Conservation (phyloP, 1,140 invertebrate species). For the Euborellia annulipes region DNA sequence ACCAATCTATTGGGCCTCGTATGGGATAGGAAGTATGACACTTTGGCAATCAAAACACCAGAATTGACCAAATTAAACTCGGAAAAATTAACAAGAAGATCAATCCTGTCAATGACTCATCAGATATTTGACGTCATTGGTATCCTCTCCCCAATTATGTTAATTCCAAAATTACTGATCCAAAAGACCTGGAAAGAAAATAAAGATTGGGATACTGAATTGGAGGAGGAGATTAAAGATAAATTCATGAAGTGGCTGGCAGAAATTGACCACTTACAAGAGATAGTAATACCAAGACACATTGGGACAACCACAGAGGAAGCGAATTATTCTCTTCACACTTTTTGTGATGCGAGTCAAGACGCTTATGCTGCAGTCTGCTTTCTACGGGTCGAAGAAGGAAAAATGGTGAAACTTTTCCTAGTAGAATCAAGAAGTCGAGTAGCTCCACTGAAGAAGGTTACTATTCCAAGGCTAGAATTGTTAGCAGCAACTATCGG, state of each 20-base stretch:
- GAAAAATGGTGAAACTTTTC: conserved; percentile 5
- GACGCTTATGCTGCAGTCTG: conserved; percentile 19
- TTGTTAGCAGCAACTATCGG: conserved; percentile 23
- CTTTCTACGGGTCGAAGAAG: conserved; percentile 15
- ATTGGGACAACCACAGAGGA: conserved; percentile 5
- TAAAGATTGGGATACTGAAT: conserved; percentile 15
- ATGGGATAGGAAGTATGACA: conserved; percentile 15
- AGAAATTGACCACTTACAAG: conserved; percentile 9
- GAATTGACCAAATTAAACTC: not conserved
- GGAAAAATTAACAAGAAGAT: conserved; percentile 10
- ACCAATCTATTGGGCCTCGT: conserved; percentile 14
- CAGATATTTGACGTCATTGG: conserved; percentile 23
- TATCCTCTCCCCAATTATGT: conserved; percentile 18
- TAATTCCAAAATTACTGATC: conserved; percentile 18
- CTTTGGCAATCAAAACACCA: conserved; percentile 7
- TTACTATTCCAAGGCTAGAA: conserved; percentile 23
- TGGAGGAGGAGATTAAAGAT: conserved; percentile 5
- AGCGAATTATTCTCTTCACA: conserved; percentile 14
- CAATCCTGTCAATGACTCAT: conserved; percentile 16
- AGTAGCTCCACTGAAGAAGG: conserved; percentile 20
- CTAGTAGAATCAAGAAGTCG: conserved; percentile 21
- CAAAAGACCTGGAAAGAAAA: conserved; percentile 17
- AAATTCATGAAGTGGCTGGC: conserved; percentile 15
- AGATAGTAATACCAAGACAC: conserved; percentile 17
- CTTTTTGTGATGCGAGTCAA: conserved; percentile 23